These are phyloP conservation scores for Dryocosmus kuriphilus DNA, from an alignment of 2,888 invertebrate genomes.

Conservation along the genomic window DNA sequence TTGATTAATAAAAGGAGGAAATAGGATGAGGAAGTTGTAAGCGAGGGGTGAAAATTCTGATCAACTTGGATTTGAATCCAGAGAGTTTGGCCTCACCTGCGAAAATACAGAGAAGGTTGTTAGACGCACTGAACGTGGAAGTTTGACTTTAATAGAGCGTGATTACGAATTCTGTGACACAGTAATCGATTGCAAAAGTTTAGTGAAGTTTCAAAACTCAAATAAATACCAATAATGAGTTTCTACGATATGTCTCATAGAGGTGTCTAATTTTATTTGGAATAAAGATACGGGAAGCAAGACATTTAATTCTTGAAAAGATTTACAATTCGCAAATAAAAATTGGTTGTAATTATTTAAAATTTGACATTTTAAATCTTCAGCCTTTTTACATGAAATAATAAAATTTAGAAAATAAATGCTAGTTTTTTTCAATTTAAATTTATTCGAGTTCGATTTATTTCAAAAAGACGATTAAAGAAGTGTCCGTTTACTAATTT, in stretches of 20 bases:
- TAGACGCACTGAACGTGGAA: conserved; percentile 53
- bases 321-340: no score
- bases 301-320: neutral
- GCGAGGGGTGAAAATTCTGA: conserved; percentile 5
- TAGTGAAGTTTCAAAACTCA: conserved; percentile 59
- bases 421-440: no score
- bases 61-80: conserved; percentile 9
- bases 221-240: conserved; percentile 31
- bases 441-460: no score
- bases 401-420: no score
- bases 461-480: no score
- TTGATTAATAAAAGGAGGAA: conserved; percentile 30
- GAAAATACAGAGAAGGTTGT: conserved; percentile 27
- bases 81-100: conserved; percentile 11
- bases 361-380: no score
- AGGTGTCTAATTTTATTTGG: neutral
- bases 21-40: neutral
- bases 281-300: neutral
- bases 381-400: no score
- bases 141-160: conserved; percentile 64
- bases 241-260: neutral
- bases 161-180: conserved; percentile 63
- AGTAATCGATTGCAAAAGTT: conserved; percentile 65
- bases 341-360: no score
- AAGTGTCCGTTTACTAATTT: no score